Percentiles rank a stretch among this genome's conserved stretches.
phyloP scores from a whole-genome alignment of 2,888 invertebrate genomes.

The Drosophila emarginata region DNA sequence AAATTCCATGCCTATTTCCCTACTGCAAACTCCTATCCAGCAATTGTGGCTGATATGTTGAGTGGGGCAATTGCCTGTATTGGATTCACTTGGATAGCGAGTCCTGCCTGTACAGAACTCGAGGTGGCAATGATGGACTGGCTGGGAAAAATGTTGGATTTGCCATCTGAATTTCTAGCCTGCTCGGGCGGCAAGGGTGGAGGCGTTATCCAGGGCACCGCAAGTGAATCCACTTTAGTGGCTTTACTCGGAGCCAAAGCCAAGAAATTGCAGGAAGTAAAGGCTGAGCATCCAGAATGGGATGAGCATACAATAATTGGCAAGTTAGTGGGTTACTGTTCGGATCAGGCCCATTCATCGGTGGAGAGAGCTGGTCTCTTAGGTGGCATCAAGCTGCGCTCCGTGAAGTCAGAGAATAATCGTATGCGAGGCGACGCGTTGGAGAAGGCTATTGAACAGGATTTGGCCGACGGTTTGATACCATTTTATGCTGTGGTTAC shows the following conservation, averaged over 20 bases:
- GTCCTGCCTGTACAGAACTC: conserved; percentile 97
- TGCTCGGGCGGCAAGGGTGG: conserved; percentile 92
- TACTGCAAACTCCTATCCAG: conserved; percentile 95
- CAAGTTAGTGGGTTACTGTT: conserved; percentile 93
- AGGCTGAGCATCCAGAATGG: conserved; percentile 89
- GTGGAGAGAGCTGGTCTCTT: conserved; percentile 96
- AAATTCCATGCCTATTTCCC: conserved; percentile 98
- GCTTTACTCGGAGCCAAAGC: conserved; percentile 95
- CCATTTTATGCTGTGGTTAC: conserved; percentile 97
- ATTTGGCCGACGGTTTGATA: conserved; percentile 93
- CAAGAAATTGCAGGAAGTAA: conserved; percentile 86
- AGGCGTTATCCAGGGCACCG: conserved; percentile 96
- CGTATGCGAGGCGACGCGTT: conserved; percentile 89
- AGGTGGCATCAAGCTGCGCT: conserved; percentile 91
- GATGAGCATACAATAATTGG: conserved; percentile 88
- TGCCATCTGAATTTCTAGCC: conserved; percentile 93
- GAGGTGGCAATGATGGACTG: conserved; percentile 98
- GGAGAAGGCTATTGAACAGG: conserved; percentile 91
- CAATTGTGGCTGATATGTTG: conserved; percentile 97
- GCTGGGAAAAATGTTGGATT: conserved; percentile 95
- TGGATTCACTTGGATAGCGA: conserved; percentile 97
- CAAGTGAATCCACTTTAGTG: conserved; percentile 96
- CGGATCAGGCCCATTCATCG: conserved; percentile 95
- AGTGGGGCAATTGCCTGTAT: conserved; percentile 97
- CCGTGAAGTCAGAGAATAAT: conserved; percentile 88